Base-by-base conservation (phyloP, 37 sponge, comb jelly and placozoan species). In the Theonella swinhoei region DNA sequence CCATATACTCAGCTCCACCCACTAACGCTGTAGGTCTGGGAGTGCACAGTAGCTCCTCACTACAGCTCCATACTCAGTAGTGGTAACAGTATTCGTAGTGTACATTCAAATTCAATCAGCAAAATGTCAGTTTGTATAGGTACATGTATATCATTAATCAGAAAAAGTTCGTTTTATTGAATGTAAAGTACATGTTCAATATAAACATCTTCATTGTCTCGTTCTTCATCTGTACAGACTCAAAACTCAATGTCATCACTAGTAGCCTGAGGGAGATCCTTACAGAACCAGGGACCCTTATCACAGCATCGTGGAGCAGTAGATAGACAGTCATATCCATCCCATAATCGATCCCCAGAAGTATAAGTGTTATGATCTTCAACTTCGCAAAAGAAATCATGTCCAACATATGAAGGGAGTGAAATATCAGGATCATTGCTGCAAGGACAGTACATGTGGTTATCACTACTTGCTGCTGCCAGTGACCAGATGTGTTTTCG, bases 281-380 rank as follows among this genome's bases (percentile, higher is more conserved):
- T 75, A 39, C 72, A 72, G 73, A 88, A 88, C 88, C 88, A 88
- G 19, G 83, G n/a, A n/a, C n/a, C n/a, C n/a, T n/a, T n/a, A n/a
- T n/a, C n/a, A n/a, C n/a, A n/a, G n/a, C n/a, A n/a, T n/a, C n/a
- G n/a, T n/a, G 26, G 76, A 42, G n/a, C n/a, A n/a, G n/a, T n/a
- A n/a, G n/a, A n/a, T n/a, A n/a, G n/a, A n/a, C n/a, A n/a, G n/a
- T n/a, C n/a, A n/a, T n/a, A n/a, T n/a, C n/a, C n/a, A n/a, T n/a
- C n/a, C n/a, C n/a, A n/a, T n/a, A n/a, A n/a, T 7, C 28, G 26
- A 25, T 42, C 22, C 19, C 3, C 25, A 11, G 17, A 30, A 42
- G 23, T 3, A 47, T 36, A 24, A 19, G 4, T 75, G 7, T 60
- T 30, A 75, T 54, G 3, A 75, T 38, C 3, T 4, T 35, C 62